phyloP scores from a whole-genome alignment of 2,797 vertebrate genomes.

The Sciurus carolinensis region DNA sequence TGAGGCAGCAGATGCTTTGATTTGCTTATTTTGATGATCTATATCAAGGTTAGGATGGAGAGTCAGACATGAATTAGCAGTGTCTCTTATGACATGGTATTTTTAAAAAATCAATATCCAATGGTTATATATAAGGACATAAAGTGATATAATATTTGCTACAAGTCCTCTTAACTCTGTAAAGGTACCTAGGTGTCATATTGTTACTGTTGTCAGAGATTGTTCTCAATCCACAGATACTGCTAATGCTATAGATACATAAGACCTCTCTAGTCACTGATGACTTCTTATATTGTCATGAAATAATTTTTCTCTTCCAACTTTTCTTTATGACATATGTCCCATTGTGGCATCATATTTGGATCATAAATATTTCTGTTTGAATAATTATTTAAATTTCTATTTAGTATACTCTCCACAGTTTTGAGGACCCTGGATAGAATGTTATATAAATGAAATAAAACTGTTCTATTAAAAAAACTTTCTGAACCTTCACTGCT shows the following conservation, averaged over 20 bases:
- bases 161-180: background rate
- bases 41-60: slow-evolving; percentile 15
- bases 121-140: background rate
- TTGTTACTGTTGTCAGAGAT: background rate
- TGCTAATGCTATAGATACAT: background rate
- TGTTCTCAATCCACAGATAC: background rate
- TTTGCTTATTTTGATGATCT: slow-evolving; percentile 47
- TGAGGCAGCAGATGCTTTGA: slow-evolving; percentile 14
- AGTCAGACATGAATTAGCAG: slow-evolving; percentile 15
- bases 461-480: background rate
- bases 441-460: background rate
- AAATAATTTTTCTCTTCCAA: background rate
- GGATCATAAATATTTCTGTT: background rate
- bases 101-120: background rate
- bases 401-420: background rate
- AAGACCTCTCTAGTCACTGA: background rate
- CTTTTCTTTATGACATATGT: background rate
- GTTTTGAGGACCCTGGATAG: background rate
- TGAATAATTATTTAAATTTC: background rate
- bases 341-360: background rate
- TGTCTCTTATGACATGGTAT: background rate
- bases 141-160: background rate
- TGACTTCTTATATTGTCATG: background rate
- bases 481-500: background rate
- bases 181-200: background rate